Conservation (phyloP, 2,113 vertebrate species). For the Siniperca chuatsi region DNA sequence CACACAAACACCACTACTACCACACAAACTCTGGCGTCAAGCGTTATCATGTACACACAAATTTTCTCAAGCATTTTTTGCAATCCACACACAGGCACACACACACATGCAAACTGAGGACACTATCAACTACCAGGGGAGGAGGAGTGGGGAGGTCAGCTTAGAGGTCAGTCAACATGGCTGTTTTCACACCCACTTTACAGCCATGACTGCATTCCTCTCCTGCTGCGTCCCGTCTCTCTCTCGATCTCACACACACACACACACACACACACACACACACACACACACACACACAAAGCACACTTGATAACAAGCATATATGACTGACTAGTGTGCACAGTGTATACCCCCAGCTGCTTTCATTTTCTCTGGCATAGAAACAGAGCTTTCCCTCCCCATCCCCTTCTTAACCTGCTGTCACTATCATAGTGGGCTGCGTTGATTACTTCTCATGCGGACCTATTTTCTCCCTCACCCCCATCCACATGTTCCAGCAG, state of each 20-base stretch:
- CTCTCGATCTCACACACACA: conserved; percentile 7
- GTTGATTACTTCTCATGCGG: conserved; percentile 70
- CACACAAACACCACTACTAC: conserved; percentile 12
- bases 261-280: conserved; percentile 13
- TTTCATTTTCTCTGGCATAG: conserved; percentile 75
- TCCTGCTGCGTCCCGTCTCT: conserved; percentile 68
- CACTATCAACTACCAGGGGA: conserved; percentile 57
- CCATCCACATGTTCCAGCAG: conserved; percentile 37
- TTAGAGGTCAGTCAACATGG: conserved; percentile 72
- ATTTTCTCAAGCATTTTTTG: conserved; percentile 27
- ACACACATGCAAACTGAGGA: conserved; percentile 35
- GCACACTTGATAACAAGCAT: conserved; percentile 66
- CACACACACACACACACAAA: conserved; percentile 13
- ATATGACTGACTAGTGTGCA: conserved; percentile 58
- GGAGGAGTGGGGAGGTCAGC: conserved; percentile 70
- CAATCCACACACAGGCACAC: not conserved
- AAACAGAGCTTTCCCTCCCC: conserved; percentile 47
- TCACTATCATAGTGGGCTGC: conserved; percentile 58
- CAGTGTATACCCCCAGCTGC: conserved; percentile 68
- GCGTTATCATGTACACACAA: not conserved
- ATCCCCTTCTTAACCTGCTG: conserved; percentile 68
- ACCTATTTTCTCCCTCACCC: conserved; percentile 48
- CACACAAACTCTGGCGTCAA: conserved; percentile 10
- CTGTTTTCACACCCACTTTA: conserved; percentile 82
- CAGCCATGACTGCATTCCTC: conserved; percentile 78